Evolutionary conservation across 2,888 invertebrate species (phyloP).

Genomic region (Cerastoderma edule): DNA sequence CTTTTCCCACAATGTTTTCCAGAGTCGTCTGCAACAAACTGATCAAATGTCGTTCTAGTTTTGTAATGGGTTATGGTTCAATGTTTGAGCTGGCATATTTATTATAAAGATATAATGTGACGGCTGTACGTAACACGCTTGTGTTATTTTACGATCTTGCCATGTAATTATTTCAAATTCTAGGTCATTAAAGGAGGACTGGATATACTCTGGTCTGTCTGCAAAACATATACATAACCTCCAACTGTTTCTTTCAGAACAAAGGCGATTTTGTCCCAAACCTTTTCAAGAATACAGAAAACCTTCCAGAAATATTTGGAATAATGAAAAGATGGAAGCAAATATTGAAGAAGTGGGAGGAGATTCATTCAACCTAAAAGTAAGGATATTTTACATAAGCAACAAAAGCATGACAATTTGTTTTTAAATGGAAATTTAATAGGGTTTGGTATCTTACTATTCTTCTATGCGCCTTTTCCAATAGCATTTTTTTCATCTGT

Average conservation of each 20-base stretch:
- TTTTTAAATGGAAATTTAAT: not conserved
- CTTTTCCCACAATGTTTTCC: too few species aligned
- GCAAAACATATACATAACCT: too few species aligned
- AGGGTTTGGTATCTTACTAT: not conserved
- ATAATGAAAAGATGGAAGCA: slow-evolving; percentile 67
- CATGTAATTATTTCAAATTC: not conserved
- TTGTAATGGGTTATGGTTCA: not conserved
- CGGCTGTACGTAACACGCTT: not conserved
- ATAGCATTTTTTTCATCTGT: not conserved
- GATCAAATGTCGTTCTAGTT: too few species aligned
- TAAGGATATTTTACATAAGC: not conserved
- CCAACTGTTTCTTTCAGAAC: not conserved
- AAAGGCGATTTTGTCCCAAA: not conserved
- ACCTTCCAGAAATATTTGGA: slow-evolving; percentile 67
- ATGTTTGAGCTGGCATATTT: not conserved
- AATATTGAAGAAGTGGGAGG: slow-evolving; percentile 58
- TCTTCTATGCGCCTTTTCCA: not conserved
- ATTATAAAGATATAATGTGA: not conserved
- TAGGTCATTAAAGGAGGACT: not conserved
- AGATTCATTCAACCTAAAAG: slow-evolving; percentile 26
- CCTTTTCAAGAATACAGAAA: slow-evolving; percentile 64
- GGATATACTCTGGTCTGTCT: too few species aligned
- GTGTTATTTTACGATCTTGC: not conserved
- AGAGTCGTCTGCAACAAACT: too few species aligned
- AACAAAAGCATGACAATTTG: not conserved